Evolutionary conservation across 2,888 invertebrate genomes (phyloP), one percentile per base, ranked within the genome.

Genomic region (Baccha elongata): DNA sequence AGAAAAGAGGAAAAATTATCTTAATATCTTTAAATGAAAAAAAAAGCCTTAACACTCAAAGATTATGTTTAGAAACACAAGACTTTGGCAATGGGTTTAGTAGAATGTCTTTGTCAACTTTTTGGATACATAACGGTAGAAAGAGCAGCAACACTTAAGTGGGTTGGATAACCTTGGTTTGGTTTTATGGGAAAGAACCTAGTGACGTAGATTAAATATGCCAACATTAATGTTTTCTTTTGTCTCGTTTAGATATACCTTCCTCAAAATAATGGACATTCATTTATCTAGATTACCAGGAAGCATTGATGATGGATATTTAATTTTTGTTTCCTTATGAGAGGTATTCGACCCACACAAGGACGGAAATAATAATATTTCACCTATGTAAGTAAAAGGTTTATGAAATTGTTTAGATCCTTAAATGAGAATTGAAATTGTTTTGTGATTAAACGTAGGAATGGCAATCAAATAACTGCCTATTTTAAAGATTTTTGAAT

Each of bases 281-380:
- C 40, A 58, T 58, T 40, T 15, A 58, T 58, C 40, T 26, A 26
- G 58, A 58, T 58, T 58, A n/a, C n/a, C n/a, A 40, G 13, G 48
- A 37, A 21, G 23, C 26, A 58, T 23, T 23, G 40, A 58, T 58
- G 58, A 58, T 58, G 40, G 40, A 40, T 58, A 58, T 40, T 55
- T 26, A 29, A n/a, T 13, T 21, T 40, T 53, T 8, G n/a, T 53
- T 53, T 35, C 15, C 11, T 52, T n/a, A 35, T 53, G 32, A 53
- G 8, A 13, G 11, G 32, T 35, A n/a, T n/a, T n/a, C n/a, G n/a
- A n/a, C n/a, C n/a, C n/a, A n/a, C n/a, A n/a, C n/a, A n/a, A n/a
- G n/a, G n/a, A n/a, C n/a, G n/a, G n/a, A n/a, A n/a, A n/a, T n/a
- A n/a, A n/a, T n/a, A n/a, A n/a, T n/a, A n/a, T n/a, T n/a, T n/a